Evolutionary conservation across 2,797 vertebrate genomes (phyloP).

Genomic region (Myripristis jacobus): DNA sequence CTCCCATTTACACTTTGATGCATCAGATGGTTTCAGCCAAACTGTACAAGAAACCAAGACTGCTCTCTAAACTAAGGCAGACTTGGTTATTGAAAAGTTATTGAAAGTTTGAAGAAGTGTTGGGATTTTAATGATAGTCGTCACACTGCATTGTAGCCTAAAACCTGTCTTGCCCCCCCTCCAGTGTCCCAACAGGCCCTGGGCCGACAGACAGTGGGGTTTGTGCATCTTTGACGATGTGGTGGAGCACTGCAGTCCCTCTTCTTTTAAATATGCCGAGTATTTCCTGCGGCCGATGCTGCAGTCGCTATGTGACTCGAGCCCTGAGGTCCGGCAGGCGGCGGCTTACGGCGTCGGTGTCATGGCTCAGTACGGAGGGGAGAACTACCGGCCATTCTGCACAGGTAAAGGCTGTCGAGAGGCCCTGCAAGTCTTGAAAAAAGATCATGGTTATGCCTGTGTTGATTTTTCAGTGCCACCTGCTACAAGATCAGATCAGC

Average conservation of each 20-base stretch:
- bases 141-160: too few relatives aligned
- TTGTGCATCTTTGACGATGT: constrained; percentile 98
- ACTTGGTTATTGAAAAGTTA: too few relatives aligned
- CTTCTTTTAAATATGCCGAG: constrained; percentile 96
- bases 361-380: constrained; percentile 97
- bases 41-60: too few relatives aligned
- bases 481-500: too few relatives aligned
- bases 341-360: constrained; percentile 96
- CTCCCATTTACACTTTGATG: neutral
- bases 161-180: accelerated
- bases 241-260: constrained; percentile 97
- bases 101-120: too few relatives aligned
- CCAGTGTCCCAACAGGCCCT: constrained; percentile 94
- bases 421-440: too few relatives aligned
- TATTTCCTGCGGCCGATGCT: constrained; percentile 95
- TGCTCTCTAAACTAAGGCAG: too few relatives aligned
- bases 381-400: constrained; percentile 94
- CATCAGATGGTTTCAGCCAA: too few relatives aligned
- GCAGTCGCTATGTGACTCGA: constrained; percentile 93
- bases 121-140: too few relatives aligned
- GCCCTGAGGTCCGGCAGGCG: constrained; percentile 95
- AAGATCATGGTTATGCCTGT: too few relatives aligned
- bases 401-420: constrained; percentile 84
- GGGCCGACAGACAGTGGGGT: constrained; percentile 98
- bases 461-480: too few relatives aligned